These are phyloP conservation scores for Metallyticus violacea DNA, from an alignment of 2,888 invertebrate species.

Conservation along the genomic window DNA sequence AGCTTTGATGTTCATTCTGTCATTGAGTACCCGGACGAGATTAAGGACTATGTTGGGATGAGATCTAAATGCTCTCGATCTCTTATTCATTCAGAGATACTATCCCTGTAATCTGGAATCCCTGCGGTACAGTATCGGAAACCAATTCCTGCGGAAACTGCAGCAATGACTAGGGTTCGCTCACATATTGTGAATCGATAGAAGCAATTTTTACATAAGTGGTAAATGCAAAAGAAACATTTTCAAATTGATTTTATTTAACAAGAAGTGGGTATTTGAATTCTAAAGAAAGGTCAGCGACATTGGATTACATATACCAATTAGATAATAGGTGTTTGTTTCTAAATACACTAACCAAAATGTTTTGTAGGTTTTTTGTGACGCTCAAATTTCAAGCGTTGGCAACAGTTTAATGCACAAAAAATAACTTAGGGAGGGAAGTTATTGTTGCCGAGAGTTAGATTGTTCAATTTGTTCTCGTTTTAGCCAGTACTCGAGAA, in stretches of 20 bases:
- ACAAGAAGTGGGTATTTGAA: not conserved
- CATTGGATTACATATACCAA: too few species aligned
- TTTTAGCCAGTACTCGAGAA: too few species aligned
- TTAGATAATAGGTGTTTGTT: too few species aligned
- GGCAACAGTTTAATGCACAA: too few species aligned
- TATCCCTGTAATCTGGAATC: not conserved
- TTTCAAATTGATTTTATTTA: not conserved
- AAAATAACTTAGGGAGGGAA: too few species aligned
- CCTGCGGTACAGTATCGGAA: not conserved
- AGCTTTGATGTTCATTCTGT: too few species aligned
- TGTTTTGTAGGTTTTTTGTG: too few species aligned
- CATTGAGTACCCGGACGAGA: not conserved
- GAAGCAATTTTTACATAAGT: not conserved
- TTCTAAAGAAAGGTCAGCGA: too few species aligned
- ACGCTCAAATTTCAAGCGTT: too few species aligned
- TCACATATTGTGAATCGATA: not conserved
- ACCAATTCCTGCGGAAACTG: not conserved
- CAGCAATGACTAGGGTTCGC: not conserved
- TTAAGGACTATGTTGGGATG: not conserved
- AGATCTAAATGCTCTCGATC: not conserved
- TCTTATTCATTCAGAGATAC: not conserved
- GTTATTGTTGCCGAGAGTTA: too few species aligned
- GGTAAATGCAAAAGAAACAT: not conserved
- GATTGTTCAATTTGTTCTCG: too few species aligned
- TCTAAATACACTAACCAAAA: too few species aligned